A percentile compares a stretch with the other conserved stretches of the same genome.
These are phyloP conservation scores for Beris chalybata DNA, from an alignment of 2,888 invertebrate species.

Conservation along the genomic window DNA sequence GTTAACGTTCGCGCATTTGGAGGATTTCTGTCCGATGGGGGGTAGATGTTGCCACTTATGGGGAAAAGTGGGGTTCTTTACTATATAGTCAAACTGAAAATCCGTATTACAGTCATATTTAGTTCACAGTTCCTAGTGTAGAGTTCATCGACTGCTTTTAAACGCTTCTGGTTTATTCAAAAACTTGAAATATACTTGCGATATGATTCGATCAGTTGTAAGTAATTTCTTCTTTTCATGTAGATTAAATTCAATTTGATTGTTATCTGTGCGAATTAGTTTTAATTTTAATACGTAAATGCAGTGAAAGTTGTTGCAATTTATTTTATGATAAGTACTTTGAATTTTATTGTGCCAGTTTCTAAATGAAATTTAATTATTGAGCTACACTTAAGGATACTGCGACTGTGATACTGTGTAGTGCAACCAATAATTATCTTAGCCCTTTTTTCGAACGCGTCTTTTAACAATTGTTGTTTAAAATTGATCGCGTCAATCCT, in stretches of 20 bases:
- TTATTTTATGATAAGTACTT: too few relatives aligned
- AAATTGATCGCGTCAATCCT: too few relatives aligned
- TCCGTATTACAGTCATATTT: constrained; percentile 44
- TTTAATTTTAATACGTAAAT: neutral
- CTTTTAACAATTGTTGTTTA: too few relatives aligned
- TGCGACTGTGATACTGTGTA: too few relatives aligned
- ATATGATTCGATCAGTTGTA: constrained; percentile 25
- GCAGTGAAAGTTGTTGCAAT: too few relatives aligned
- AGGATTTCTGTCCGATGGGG: neutral
- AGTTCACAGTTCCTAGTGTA: constrained; percentile 21
- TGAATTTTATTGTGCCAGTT: too few relatives aligned
- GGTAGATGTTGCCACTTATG: neutral
- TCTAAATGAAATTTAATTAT: too few relatives aligned
- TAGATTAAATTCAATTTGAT: constrained; percentile 7
- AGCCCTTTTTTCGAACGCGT: too few relatives aligned
- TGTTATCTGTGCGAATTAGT: neutral
- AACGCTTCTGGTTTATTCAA: neutral
- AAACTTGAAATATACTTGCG: constrained; percentile 1
- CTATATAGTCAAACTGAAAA: constrained; percentile 57
- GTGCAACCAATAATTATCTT: too few relatives aligned
- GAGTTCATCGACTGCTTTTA: constrained; percentile 14
- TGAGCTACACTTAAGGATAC: too few relatives aligned
- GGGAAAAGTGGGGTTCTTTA: constrained; percentile 40
- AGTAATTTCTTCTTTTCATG: neutral
- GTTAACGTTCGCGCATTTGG: too few relatives aligned